Base-by-base conservation (phyloP, 2,888 invertebrate species). In the Drosophila nr. perissopoda region DNA sequence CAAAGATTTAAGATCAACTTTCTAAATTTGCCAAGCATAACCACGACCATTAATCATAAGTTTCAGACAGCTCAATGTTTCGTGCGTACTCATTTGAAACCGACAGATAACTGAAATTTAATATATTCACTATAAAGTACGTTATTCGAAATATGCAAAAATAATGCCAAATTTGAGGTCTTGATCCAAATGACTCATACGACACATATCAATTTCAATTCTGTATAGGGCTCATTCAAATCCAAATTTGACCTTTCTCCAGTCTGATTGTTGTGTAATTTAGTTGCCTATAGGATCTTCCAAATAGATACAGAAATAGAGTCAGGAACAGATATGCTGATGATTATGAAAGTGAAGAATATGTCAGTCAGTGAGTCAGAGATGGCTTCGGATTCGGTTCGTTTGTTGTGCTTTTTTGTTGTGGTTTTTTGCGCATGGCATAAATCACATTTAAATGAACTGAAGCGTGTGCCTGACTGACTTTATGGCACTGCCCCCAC, bases 401-500 rank as follows among this genome's bases (percentile, higher is more conserved):
- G 45, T 29, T 58, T 59, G 40, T 33, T 33, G 33, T 11, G 33
- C 3, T 33, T 33, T 33, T 33, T 33, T 33, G 33, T 0, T 33
- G 33, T 33, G 11, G 48, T 48, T 73, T 66, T 81, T 36, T 53
- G 40, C 56, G 54, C 38, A 58, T 52, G 65, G 56, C 53, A 77
- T 85, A 85, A 84, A 87, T 85, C 75, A 82, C 75, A 78, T 83
- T 78, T 76, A 76, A 80, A 80, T 76, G 73, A 75, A 84, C 83
- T 87, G 83, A 82, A 83, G 86, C 76, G 76, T 82, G 69, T 58
- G 53, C 59, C 59, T 65, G 69, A 33, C 77, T 63, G 77, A 64
- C 69, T 76, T 79, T 73, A 70, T 79, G 64, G 42, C 69, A 60
- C 59, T 71, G 10, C 64, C 61, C 56, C 53, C 69, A 64, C 74